Percentiles rank a stretch among this genome's conserved stretches.
phyloP scores from a whole-genome alignment of 2,113 vertebrate species.

The Hemibagrus wyckioides region DNA sequence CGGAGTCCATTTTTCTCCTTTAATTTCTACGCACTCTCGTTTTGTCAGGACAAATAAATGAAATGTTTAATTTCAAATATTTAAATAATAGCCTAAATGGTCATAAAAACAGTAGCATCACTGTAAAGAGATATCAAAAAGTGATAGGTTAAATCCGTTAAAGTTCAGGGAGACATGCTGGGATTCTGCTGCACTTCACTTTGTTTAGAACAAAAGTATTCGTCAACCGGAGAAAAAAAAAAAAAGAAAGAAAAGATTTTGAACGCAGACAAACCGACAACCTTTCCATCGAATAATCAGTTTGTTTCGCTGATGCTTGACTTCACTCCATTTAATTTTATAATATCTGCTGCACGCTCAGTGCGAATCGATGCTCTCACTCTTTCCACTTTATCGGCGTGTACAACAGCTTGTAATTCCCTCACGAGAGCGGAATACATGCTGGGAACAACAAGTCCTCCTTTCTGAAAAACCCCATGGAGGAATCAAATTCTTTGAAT shows the following conservation, averaged over 20 bases:
- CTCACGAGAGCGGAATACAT: constrained; percentile 33
- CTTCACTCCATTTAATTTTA: constrained; percentile 38
- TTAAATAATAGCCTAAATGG: too few species aligned
- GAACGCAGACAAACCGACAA: not conserved
- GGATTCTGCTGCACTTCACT: not conserved
- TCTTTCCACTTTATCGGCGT: constrained; percentile 26
- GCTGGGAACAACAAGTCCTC: constrained; percentile 35
- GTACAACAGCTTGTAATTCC: constrained; percentile 31
- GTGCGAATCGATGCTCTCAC: constrained; percentile 8
- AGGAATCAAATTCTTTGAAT: constrained; percentile 25
- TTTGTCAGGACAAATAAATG: too few species aligned
- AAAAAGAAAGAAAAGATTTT: not conserved
- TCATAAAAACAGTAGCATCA: not conserved
- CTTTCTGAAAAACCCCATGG: constrained; percentile 20
- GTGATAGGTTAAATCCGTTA: not conserved
- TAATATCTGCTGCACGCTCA: constrained; percentile 12
- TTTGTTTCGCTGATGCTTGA: constrained; percentile 8
- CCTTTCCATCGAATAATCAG: not conserved
- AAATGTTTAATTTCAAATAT: too few species aligned
- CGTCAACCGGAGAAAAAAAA: not conserved
- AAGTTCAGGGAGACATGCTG: too few species aligned
- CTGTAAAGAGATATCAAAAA: not conserved
- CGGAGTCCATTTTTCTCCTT: too few species aligned
- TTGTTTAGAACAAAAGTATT: not conserved
- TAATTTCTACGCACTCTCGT: too few species aligned